Percentiles rank a stretch among this genome's conserved stretches.
Conservation (phyloP, 2,113 vertebrate species). For the Lasiurus cinereus region DNA sequence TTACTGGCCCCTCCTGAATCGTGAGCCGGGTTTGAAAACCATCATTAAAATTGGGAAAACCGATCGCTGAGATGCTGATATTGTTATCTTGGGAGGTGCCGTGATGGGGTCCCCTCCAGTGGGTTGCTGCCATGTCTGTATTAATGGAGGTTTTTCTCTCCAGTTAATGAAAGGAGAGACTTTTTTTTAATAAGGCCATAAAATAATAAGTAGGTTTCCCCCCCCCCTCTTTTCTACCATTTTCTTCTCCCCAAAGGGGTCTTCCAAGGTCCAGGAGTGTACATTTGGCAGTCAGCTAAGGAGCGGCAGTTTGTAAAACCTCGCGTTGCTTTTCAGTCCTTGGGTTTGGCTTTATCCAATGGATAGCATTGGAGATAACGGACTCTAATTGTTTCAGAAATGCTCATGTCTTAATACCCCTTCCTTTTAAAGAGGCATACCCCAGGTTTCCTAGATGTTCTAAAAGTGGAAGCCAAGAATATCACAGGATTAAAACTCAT, state of each 20-base stretch:
- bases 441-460: neutral
- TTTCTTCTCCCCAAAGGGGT: conserved; percentile 70
- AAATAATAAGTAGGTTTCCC: conserved; percentile 85
- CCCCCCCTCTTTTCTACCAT: conserved; percentile 72
- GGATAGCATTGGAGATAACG: conserved; percentile 75
- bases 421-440: conserved; percentile 60
- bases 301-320: conserved; percentile 36
- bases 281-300: conserved; percentile 78
- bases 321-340: conserved; percentile 12
- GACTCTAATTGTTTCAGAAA: conserved; percentile 71
- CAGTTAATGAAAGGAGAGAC: conserved; percentile 86
- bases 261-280: conserved; percentile 74
- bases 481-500: neutral
- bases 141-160: conserved; percentile 83
- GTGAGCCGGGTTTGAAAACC: conserved; percentile 86
- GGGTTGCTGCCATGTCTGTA: conserved; percentile 81
- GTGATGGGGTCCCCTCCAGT: conserved; percentile 75
- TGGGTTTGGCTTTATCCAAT: conserved; percentile 66
- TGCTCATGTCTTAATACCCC: conserved; percentile 58
- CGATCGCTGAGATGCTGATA: conserved; percentile 86
- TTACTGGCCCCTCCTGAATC: conserved; percentile 88
- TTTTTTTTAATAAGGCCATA: conserved; percentile 86
- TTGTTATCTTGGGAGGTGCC: conserved; percentile 84
- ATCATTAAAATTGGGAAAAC: conserved; percentile 87
- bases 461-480: neutral